Base-by-base conservation (phyloP, 2,113 vertebrate genomes). In the Pygoscelis adeliae region DNA sequence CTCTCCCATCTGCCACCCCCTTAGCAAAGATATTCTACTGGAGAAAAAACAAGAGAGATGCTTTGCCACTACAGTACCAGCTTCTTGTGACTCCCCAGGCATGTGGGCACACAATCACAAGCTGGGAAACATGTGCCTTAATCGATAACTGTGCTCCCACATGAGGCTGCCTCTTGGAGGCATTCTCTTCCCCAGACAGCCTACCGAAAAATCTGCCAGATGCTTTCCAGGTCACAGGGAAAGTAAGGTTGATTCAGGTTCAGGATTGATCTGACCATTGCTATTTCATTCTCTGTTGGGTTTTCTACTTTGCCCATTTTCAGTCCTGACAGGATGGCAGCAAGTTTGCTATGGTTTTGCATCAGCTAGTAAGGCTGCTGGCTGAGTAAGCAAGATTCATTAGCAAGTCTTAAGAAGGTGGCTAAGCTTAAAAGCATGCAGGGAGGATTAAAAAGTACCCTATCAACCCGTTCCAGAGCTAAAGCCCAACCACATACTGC, bases 81-180 rank as follows among this genome's bases (percentile, higher is more conserved):
- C 14, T 40, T 25, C 65, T n/a, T 13, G 19, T 13, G 36, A 38
- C 32, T n/a, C 40, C 29, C 21, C 1, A 6, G 56, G 36, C 15
- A 26, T 0, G 13, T 7, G 34, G 70, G 21, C 77, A 83, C 30
- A 11, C 49, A 44, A 27, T 8, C 56, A 29, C 61, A 25, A 34
- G 30, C 47, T 34, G 79, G 29, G 47, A 72, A 84, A 46, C 1
- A 1, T 2, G 1, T 13, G 23, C 13, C 70, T 65, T 10, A 56
- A 62, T 11, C 2, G 0, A 0, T 13, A 49, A 42, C 71, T 26
- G 20, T 29, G n/a, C 62, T 80, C 59, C 25, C 65, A 36, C 26
- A 5, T 2, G 29, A 15, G 30, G 78, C 1, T 59, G 81, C 30
- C 61, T 74, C 85, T 27, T 29, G 27, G 40, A 61, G 25, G 22